phyloP scores from a whole-genome alignment of 2,113 vertebrate genomes.

The Bettongia penicillata region DNA sequence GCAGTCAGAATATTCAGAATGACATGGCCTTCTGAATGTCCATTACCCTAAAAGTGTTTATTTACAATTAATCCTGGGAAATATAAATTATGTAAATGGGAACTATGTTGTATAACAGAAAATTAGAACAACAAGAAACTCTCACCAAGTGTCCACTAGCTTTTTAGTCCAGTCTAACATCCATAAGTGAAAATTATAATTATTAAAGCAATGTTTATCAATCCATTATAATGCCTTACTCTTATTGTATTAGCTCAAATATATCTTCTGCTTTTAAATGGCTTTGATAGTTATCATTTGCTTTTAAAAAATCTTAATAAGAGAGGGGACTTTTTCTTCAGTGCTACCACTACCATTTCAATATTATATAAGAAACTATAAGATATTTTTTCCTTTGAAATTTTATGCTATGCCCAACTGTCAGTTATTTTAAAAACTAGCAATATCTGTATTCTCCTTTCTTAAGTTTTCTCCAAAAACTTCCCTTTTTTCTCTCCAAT shows the following conservation, averaged over 20 bases:
- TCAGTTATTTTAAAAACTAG: slow-evolving; percentile 15
- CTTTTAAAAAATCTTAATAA: slow-evolving; percentile 43
- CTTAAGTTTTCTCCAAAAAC: background rate
- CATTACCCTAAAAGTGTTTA: background rate
- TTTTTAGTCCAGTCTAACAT: background rate
- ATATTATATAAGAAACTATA: background rate
- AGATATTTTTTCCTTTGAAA: background rate
- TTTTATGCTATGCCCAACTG: background rate
- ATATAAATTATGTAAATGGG: background rate
- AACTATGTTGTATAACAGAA: background rate
- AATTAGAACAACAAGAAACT: background rate
- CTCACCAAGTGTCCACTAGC: background rate
- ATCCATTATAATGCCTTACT: slow-evolving; percentile 60
- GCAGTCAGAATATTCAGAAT: background rate
- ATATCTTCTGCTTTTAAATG: slow-evolving; percentile 56
- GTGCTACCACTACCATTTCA: background rate
- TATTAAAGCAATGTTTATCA: background rate
- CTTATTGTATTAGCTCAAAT: slow-evolving; percentile 59
- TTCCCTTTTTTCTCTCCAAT: slow-evolving; percentile 38
- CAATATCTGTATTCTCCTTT: background rate
- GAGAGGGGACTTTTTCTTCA: slow-evolving; percentile 17
- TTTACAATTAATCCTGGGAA: background rate
- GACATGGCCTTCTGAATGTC: background rate
- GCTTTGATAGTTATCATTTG: slow-evolving; percentile 66
- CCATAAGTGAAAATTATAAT: background rate